Evolutionary conservation across 2,797 vertebrate species (phyloP).

Genomic region (Malurus splendens): DNA sequence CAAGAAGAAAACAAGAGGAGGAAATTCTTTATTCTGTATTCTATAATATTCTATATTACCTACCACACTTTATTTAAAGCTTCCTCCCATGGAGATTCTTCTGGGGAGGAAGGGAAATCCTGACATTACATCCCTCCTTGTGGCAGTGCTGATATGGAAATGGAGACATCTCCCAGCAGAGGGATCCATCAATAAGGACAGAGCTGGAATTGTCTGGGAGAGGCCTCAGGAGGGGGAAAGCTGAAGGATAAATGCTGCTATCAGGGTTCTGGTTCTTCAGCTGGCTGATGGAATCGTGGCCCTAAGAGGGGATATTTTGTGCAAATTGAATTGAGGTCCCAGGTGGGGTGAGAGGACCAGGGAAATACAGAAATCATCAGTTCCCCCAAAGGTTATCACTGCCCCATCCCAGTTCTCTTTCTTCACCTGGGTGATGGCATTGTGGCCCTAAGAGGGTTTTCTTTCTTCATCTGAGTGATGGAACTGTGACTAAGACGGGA

Average conservation of each 20-base stretch:
- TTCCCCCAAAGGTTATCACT: background rate
- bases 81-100: background rate
- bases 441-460: too few relatives aligned
- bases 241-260: background rate
- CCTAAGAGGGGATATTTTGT: too few relatives aligned
- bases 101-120: background rate
- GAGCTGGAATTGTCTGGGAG: conserved; percentile 9
- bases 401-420: background rate
- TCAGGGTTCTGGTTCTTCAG: background rate
- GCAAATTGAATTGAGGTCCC: too few relatives aligned
- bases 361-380: background rate
- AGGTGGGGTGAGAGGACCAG: too few relatives aligned
- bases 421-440: background rate
- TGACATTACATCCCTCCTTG: background rate
- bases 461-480: background rate
- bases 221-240: background rate
- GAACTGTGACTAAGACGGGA: background rate
- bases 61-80: background rate
- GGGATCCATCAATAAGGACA: background rate
- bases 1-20: background rate
- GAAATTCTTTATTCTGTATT: background rate
- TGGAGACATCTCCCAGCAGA: conserved; percentile 9
- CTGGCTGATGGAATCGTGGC: too few relatives aligned
- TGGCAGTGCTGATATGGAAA: conserved; percentile 17
- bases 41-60: too few relatives aligned